Conservation (phyloP, 2,797 vertebrate genomes). For the Petrocephalus schoutedeni region DNA sequence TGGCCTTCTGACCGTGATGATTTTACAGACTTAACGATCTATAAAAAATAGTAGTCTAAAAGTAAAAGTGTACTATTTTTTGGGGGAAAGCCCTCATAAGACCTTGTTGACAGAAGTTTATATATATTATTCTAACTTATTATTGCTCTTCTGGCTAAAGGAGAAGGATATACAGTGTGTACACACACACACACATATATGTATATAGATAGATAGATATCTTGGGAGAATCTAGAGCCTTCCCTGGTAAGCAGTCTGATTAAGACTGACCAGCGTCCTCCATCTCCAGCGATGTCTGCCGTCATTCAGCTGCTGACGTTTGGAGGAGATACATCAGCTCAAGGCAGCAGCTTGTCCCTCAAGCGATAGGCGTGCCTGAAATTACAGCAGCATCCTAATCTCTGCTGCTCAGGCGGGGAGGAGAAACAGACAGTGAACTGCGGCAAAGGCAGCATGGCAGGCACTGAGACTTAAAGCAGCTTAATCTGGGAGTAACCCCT, state of each 20-base stretch:
- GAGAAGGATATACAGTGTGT: neutral
- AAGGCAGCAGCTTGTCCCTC: neutral
- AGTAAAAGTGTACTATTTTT: neutral
- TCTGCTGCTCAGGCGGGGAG: neutral
- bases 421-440: neutral
- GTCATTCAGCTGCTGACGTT: neutral
- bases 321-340: neutral
- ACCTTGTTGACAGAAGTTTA: neutral
- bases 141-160: neutral
- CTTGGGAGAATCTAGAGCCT: neutral
- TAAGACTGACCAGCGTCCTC: neutral
- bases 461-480: conserved; percentile 13
- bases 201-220: neutral
- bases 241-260: neutral
- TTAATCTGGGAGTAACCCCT: conserved; percentile 7
- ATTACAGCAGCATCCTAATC: conserved; percentile 20
- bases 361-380: neutral
- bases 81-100: neutral
- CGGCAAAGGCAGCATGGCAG: neutral
- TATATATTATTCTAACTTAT: neutral
- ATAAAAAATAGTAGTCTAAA: neutral
- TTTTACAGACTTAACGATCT: neutral
- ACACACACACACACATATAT: no score
- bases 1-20: neutral
- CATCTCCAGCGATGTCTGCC: neutral